Percentiles rank a stretch among this genome's conserved stretches.
Evolutionary conservation across 2,888 invertebrate genomes (phyloP).

Genomic region (Synergus japonicus): DNA sequence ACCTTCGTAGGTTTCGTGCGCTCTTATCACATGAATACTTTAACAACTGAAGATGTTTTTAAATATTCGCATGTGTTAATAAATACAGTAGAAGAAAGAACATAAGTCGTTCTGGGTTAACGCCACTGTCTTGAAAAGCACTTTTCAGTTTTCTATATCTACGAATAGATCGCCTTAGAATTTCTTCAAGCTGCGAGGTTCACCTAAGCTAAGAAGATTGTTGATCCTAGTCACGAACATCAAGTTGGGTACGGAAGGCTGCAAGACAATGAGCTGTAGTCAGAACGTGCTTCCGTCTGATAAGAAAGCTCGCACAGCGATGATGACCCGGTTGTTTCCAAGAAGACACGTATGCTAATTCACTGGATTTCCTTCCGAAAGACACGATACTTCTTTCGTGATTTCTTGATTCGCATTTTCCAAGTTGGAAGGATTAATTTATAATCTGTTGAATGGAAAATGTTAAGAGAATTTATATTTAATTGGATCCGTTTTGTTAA

Average conservation of each 20-base stretch:
- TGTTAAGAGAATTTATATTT: background rate
- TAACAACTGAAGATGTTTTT: background rate
- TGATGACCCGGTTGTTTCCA: background rate
- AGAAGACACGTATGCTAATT: background rate
- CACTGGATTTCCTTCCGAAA: background rate
- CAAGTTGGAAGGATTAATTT: background rate
- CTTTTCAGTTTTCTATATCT: background rate
- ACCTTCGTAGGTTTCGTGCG: too few species aligned
- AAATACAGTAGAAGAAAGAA: background rate
- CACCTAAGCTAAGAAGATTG: background rate
- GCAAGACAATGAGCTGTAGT: slow-evolving; percentile 9
- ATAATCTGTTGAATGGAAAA: background rate
- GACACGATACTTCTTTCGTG: background rate
- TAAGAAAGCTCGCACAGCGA: slow-evolving; percentile 4
- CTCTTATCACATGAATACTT: too few species aligned
- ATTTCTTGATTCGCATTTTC: background rate
- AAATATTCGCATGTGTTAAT: background rate
- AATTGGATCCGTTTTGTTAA: background rate
- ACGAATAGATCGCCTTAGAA: background rate
- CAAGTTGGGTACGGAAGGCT: background rate
- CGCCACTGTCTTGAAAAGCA: background rate
- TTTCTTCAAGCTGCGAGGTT: background rate
- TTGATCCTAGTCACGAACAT: slow-evolving; percentile 19
- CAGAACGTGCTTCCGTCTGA: slow-evolving; percentile 14
- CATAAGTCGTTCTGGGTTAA: background rate